These are phyloP conservation scores for Macrophya annulata DNA, from an alignment of 2,888 invertebrate genomes.

Conservation along the genomic window DNA sequence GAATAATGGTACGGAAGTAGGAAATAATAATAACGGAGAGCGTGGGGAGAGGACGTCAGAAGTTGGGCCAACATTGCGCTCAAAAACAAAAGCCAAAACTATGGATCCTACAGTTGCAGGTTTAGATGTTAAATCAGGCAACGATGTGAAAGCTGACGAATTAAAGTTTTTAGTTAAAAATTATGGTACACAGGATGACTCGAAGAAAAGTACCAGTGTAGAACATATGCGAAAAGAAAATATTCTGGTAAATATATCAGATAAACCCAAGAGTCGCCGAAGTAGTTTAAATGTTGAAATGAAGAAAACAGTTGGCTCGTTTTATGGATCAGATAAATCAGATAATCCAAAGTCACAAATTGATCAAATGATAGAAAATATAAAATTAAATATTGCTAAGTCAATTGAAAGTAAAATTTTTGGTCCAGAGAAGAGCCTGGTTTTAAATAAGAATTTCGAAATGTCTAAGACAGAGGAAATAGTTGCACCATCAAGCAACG, in stretches of 20 bases:
- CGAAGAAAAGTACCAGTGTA: constrained; percentile 63
- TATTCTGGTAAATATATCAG: constrained; percentile 68
- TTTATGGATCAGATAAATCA: constrained; percentile 70
- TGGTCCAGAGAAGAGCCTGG: constrained; percentile 70
- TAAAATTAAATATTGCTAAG: constrained; percentile 76
- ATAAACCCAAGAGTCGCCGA: constrained; percentile 71
- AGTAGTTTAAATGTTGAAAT: constrained; percentile 75
- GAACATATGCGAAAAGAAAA: constrained; percentile 72
- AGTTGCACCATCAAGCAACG: constrained; percentile 73
- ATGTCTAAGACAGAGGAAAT: constrained; percentile 75
- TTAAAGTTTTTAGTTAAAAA: constrained; percentile 58
- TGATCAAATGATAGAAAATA: constrained; percentile 77
- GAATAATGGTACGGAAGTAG: constrained; percentile 67
- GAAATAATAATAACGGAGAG: constrained; percentile 76
- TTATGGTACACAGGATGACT: constrained; percentile 61
- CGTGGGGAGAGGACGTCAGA: constrained; percentile 69
- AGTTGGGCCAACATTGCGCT: constrained; percentile 74
- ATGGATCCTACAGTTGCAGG: constrained; percentile 63
- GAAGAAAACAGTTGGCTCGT: constrained; percentile 73
- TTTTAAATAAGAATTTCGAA: constrained; percentile 73
- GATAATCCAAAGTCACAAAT: constrained; percentile 73
- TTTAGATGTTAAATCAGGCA: constrained; percentile 54
- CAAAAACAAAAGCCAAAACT: constrained; percentile 75
- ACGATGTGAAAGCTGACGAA: constrained; percentile 64
- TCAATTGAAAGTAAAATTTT: constrained; percentile 75